Conservation (phyloP, 2,113 vertebrate genomes). For the Tautogolabrus adspersus region DNA sequence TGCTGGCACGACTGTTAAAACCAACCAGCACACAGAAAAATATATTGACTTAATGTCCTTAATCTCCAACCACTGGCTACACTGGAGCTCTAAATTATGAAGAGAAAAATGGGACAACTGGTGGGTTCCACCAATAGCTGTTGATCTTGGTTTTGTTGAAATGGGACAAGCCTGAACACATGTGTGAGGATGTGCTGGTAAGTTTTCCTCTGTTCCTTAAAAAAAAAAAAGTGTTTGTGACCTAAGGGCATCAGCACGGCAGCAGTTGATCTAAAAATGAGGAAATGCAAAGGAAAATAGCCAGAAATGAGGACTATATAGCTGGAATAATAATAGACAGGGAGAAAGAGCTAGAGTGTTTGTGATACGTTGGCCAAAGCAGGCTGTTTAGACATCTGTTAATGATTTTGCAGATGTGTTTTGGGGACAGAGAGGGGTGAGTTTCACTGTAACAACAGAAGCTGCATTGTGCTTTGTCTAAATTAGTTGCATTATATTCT, state of each 20-base stretch:
- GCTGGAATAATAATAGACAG: constrained; percentile 41
- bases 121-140: not conserved
- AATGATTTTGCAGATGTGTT: constrained; percentile 81
- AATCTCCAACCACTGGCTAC: too few species aligned
- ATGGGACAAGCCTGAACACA: not conserved
- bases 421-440: constrained; percentile 69
- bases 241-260: constrained; percentile 20
- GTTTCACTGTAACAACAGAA: constrained; percentile 82
- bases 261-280: constrained; percentile 18
- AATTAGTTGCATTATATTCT: constrained; percentile 75
- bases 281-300: constrained; percentile 45
- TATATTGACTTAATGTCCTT: too few species aligned
- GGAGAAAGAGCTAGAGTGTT: constrained; percentile 49
- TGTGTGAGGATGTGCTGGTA: constrained; percentile 18
- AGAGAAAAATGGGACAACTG: too few species aligned
- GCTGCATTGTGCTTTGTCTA: constrained; percentile 83
- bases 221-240: constrained; percentile 31
- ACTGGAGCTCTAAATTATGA: too few species aligned
- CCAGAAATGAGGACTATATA: constrained; percentile 52
- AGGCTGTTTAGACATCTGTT: constrained; percentile 81
- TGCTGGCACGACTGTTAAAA: too few species aligned
- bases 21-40: too few species aligned
- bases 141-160: constrained; percentile 8
- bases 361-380: constrained; percentile 62
- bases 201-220: too few species aligned